Conservation (phyloP, 2,888 invertebrate species). For the Coelinius sp. region DNA sequence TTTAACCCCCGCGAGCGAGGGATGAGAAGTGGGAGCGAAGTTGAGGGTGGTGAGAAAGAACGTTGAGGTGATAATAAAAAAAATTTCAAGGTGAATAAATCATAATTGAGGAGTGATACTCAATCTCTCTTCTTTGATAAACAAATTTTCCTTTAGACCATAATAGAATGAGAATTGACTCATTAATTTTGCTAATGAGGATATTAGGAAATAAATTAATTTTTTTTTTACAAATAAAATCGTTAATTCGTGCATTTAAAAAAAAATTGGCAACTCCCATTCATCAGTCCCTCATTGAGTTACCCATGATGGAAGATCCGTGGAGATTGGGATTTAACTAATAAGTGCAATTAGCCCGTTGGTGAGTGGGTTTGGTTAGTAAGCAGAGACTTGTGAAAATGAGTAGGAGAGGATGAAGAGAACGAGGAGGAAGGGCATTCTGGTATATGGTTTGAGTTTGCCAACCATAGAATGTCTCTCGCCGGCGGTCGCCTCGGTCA, state of each 20-base stretch:
- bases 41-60: neutral
- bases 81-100: slow-evolving; percentile 21
- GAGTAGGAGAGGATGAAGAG: neutral
- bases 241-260: too few relatives aligned
- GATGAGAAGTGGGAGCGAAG: neutral
- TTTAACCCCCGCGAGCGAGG: neutral
- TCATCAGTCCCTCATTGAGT: neutral
- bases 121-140: too few relatives aligned
- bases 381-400: neutral
- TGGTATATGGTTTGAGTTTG: slow-evolving; percentile 51
- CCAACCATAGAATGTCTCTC: slow-evolving; percentile 64
- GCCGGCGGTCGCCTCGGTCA: slow-evolving; percentile 69
- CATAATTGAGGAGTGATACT: slow-evolving; percentile 8
- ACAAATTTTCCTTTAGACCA: too few relatives aligned
- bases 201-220: too few relatives aligned
- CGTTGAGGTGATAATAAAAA: neutral
- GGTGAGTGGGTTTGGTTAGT: slow-evolving; percentile 23
- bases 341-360: slow-evolving; percentile 66
- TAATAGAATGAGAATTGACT: too few relatives aligned
- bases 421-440: neutral
- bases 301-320: neutral
- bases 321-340: slow-evolving; percentile 56
- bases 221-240: too few relatives aligned
- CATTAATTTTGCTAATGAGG: too few relatives aligned
- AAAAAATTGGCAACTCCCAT: neutral